phyloP scores from a whole-genome alignment of 2,113 vertebrate genomes.

The Tachysurus fulvidraco region DNA sequence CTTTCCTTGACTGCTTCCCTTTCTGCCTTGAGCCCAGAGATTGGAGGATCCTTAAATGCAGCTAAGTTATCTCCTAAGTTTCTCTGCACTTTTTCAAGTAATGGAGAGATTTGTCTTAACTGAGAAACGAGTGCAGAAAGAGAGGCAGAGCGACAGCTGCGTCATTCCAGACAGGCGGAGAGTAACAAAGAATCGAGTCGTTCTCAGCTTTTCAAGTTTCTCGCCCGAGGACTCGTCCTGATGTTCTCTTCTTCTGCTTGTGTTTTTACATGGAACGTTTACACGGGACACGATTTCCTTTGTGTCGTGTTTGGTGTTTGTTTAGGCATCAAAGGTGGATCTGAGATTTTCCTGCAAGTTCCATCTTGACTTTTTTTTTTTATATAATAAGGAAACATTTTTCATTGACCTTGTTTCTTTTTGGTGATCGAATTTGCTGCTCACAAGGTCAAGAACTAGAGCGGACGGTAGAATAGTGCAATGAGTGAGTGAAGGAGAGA shows the following conservation, averaged over 20 bases:
- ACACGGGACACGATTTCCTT: constrained; percentile 22
- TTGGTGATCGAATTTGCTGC: neutral
- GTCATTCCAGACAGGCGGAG: constrained; percentile 23
- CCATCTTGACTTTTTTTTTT: neutral
- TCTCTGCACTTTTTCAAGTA: neutral
- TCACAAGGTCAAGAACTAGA: neutral
- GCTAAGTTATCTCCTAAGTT: neutral
- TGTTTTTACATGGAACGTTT: constrained; percentile 29
- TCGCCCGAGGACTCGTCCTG: constrained; percentile 44
- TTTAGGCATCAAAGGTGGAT: constrained; percentile 26
- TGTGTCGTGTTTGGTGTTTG: neutral
- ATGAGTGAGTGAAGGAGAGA: no score
- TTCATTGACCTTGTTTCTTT: neutral
- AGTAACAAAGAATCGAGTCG: constrained; percentile 34
- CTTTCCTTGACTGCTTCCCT: neutral
- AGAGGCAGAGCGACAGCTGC: constrained; percentile 12
- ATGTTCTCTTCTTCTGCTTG: constrained; percentile 35
- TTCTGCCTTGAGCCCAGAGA: neutral
- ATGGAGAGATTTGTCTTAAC: constrained; percentile 12
- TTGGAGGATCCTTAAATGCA: no score
- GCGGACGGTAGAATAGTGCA: neutral
- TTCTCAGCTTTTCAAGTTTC: constrained; percentile 35
- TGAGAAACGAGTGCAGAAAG: constrained; percentile 28
- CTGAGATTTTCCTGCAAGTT: neutral
- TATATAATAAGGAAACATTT: constrained; percentile 1